A percentile compares a stretch with the other conserved stretches of the same genome.
These are phyloP conservation scores for Cristatella mucedo DNA, from an alignment of 2,888 invertebrate species.

Conservation along the genomic window DNA sequence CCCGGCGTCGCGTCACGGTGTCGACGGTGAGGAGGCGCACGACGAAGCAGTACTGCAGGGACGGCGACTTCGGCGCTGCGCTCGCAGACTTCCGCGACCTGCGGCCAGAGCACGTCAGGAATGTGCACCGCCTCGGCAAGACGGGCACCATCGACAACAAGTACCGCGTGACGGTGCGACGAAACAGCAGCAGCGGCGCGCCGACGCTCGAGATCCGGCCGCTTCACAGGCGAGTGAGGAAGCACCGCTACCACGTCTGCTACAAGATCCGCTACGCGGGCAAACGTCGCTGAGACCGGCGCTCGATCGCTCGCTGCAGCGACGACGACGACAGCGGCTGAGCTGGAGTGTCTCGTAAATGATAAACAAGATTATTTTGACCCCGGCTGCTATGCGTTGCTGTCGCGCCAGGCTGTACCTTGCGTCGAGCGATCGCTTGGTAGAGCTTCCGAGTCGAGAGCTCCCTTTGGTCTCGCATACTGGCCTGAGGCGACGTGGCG, in stretches of 20 bases:
- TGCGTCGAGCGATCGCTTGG: no score
- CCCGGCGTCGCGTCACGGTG: conserved; percentile 1
- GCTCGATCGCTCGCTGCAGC: no score
- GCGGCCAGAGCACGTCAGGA: conserved; percentile 4
- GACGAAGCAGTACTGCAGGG: conserved; percentile 6
- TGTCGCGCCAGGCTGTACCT: no score
- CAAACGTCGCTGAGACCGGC: no score
- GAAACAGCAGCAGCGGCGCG: not conserved
- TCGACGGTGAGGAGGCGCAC: conserved; percentile 2
- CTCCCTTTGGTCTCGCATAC: no score
- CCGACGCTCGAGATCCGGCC: conserved; percentile 8
- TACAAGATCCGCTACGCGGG: conserved; percentile 7
- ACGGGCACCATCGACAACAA: conserved; percentile 7
- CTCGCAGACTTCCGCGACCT: conserved; percentile 4
- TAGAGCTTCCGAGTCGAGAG: no score
- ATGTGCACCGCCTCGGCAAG: not conserved
- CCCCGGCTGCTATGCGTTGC: no score
- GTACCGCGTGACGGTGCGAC: conserved; percentile 5
- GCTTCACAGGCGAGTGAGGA: conserved; percentile 4
- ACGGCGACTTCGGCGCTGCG: conserved; percentile 4
- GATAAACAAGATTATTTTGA: no score
- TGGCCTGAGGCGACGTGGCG: no score
- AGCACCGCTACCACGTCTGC: conserved; percentile 2
- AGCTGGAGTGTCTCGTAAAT: no score
- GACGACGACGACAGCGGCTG: no score